Percentiles rank a stretch among this genome's conserved stretches.
Evolutionary conservation across 2,113 vertebrate genomes (phyloP).

Genomic region (Acanthochromis polyacanthus): DNA sequence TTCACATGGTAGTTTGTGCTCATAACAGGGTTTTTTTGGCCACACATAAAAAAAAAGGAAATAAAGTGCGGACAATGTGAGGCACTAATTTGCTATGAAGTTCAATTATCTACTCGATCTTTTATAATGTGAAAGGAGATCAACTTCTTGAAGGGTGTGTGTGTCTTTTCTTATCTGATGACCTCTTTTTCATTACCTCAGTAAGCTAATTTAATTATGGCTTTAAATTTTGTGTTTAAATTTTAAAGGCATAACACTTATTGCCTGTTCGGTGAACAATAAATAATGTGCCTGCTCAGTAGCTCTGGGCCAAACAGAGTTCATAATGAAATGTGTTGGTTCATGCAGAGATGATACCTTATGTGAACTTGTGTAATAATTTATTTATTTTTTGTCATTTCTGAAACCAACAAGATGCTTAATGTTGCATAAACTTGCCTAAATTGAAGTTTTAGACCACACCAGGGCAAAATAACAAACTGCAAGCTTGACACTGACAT

Average conservation of each 20-base stretch:
- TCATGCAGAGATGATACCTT: too few species aligned
- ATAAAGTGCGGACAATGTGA: constrained; percentile 20
- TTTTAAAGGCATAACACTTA: not conserved
- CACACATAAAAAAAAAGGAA: constrained; percentile 10
- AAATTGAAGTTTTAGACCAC: too few species aligned
- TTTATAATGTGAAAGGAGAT: constrained; percentile 42
- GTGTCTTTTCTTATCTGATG: constrained; percentile 2
- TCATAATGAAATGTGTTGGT: too few species aligned
- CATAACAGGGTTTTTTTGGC: constrained; percentile 5
- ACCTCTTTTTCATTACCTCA: constrained; percentile 24
- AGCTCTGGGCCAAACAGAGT: too few species aligned
- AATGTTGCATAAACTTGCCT: too few species aligned
- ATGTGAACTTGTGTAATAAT: too few species aligned
- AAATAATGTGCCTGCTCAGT: too few species aligned
- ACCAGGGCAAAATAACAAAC: too few species aligned
- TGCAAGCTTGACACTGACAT: too few species aligned
- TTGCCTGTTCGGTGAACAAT: too few species aligned
- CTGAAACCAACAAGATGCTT: too few species aligned
- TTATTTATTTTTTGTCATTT: too few species aligned
- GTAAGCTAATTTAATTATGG: constrained; percentile 10
- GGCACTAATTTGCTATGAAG: constrained; percentile 39
- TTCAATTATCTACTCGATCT: constrained; percentile 50
- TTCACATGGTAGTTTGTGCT: constrained; percentile 42
- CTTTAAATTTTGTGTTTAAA: not conserved
- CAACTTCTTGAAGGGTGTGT: constrained; percentile 9